phyloP scores from a whole-genome alignment of 2,797 vertebrate species.

The Helarctos malayanus region DNA sequence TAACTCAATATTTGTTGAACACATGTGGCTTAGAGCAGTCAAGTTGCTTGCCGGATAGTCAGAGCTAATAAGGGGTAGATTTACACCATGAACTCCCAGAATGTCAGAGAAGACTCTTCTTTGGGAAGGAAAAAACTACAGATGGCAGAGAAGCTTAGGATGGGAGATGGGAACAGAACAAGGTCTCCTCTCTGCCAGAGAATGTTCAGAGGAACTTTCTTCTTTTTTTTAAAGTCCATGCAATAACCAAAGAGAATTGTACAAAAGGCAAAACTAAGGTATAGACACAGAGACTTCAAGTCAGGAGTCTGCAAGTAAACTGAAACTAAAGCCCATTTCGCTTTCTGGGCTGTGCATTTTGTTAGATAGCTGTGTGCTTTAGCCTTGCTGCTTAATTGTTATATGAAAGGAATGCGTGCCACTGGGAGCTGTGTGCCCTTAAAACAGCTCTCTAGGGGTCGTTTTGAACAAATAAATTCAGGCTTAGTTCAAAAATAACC shows the following conservation, averaged over 20 bases:
- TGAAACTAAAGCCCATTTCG: not conserved
- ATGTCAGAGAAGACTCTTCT: not conserved
- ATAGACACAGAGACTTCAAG: not conserved
- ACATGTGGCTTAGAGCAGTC: not conserved
- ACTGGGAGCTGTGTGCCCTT: not conserved
- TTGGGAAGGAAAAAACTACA: not conserved
- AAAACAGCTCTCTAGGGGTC: not conserved
- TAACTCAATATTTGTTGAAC: not conserved
- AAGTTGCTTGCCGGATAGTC: not conserved
- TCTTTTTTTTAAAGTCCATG: not conserved
- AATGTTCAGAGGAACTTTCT: not conserved
- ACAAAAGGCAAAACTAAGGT: not conserved
- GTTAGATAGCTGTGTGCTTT: not conserved
- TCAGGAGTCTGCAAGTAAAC: not conserved
- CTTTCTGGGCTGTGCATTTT: not conserved
- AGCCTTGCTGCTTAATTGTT: not conserved
- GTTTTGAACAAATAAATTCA: constrained; percentile 22
- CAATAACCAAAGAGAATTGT: constrained; percentile 7
- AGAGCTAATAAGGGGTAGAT: not conserved
- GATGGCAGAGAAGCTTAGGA: not conserved
- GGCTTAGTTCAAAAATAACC: not conserved
- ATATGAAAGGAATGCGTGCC: not conserved
- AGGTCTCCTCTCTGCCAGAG: not conserved
- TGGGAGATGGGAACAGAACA: not conserved
- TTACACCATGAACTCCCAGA: not conserved